These are phyloP conservation scores for Drosophila auraria DNA, from an alignment of 1,140 invertebrate genomes.

Conservation along the genomic window DNA sequence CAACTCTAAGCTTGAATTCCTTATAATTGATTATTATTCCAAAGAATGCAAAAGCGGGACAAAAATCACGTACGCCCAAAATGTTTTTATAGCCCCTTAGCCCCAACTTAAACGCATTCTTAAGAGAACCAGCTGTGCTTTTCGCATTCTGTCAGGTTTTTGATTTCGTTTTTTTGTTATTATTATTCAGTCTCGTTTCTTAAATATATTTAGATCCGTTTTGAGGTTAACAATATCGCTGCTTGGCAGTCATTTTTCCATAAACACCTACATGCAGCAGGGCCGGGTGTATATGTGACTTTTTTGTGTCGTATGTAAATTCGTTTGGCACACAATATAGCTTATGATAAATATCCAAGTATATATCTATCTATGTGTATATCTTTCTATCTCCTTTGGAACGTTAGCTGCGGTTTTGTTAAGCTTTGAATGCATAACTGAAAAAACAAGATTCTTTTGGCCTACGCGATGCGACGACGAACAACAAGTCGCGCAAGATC, in stretches of 20 bases:
- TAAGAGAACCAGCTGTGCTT: slow-evolving; percentile 23
- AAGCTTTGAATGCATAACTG: slow-evolving; percentile 46
- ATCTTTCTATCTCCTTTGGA: background rate
- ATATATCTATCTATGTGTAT: background rate
- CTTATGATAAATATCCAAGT: background rate
- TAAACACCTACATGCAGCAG: slow-evolving; percentile 15
- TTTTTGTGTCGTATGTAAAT: slow-evolving; percentile 73
- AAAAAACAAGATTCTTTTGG: slow-evolving; percentile 72
- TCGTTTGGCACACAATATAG: slow-evolving; percentile 51
- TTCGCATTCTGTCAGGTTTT: slow-evolving; percentile 22
- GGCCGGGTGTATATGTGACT: slow-evolving; percentile 7
- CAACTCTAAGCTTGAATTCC: background rate
- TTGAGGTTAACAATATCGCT: slow-evolving; percentile 69
- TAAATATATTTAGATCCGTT: slow-evolving; percentile 29
- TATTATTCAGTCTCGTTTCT: slow-evolving; percentile 17
- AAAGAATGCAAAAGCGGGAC: background rate
- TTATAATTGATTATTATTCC: background rate
- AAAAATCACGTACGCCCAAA: slow-evolving; percentile 19
- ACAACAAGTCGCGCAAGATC: slow-evolving; percentile 76
- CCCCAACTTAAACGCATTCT: background rate
- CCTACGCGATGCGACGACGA: slow-evolving; percentile 36
- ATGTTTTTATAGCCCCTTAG: slow-evolving; percentile 13
- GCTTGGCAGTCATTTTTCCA: slow-evolving; percentile 48
- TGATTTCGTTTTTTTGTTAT: slow-evolving; percentile 17
- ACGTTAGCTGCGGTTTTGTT: slow-evolving; percentile 26